A percentile compares a stretch with the other conserved stretches of the same genome.
phyloP scores from a whole-genome alignment of 2,113 vertebrate genomes.

The Paracyprichromis sp. region DNA sequence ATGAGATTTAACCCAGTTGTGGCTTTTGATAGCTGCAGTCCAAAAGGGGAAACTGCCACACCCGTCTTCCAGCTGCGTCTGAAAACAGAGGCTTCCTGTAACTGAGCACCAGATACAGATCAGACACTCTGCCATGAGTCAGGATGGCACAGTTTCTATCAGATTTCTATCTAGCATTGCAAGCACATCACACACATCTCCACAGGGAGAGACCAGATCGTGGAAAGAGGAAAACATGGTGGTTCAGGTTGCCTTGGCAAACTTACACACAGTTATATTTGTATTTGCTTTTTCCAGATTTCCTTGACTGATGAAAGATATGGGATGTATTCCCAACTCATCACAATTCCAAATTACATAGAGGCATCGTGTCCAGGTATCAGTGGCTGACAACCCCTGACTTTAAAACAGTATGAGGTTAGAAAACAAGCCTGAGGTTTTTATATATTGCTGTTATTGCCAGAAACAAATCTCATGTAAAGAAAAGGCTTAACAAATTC shows the following conservation, averaged over 20 bases:
- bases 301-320: background rate
- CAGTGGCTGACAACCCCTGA: background rate
- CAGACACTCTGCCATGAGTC: constrained; percentile 16
- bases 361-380: background rate
- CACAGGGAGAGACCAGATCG: background rate
- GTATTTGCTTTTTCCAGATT: background rate
- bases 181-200: constrained; percentile 12
- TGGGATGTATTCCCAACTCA: background rate
- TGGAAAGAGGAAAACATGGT: background rate
- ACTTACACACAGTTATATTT: background rate
- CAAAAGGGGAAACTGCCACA: constrained; percentile 1
- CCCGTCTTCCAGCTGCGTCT: background rate
- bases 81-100: constrained; percentile 36
- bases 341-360: background rate
- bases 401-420: background rate
- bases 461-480: background rate
- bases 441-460: background rate
- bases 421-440: background rate
- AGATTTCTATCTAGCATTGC: constrained; percentile 45
- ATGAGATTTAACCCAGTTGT: background rate
- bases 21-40: background rate
- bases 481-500: background rate
- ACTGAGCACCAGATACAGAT: constrained; percentile 8
- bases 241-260: background rate
- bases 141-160: constrained; percentile 15